phyloP scores from a whole-genome alignment of 2,888 invertebrate genomes.

The Tachystola acroxantha region DNA sequence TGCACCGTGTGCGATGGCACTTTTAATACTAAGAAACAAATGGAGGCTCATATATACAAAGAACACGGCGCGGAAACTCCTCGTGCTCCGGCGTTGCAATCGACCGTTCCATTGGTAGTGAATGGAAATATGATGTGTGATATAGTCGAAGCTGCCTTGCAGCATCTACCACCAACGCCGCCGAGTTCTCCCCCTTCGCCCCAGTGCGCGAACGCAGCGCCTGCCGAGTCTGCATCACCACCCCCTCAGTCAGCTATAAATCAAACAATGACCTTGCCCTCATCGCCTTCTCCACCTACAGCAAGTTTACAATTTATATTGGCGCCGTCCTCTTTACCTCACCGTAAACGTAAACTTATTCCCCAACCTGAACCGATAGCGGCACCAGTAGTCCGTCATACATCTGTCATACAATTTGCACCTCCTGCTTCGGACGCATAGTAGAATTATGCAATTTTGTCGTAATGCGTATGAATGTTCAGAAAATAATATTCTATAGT shows the following conservation, averaged over 20 bases:
- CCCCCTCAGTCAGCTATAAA: slow-evolving; percentile 35
- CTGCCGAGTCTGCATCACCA: slow-evolving; percentile 29
- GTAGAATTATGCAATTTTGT: too few species aligned
- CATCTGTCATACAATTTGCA: slow-evolving; percentile 92
- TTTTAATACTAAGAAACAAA: slow-evolving; percentile 92
- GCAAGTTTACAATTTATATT: slow-evolving; percentile 44
- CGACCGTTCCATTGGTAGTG: slow-evolving; percentile 42
- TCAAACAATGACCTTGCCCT: too few species aligned
- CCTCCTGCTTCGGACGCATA: slow-evolving; percentile 78
- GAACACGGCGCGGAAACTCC: slow-evolving; percentile 75
- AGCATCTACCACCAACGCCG: slow-evolving; percentile 76
- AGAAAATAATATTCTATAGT: too few species aligned
- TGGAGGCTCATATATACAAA: slow-evolving; percentile 89
- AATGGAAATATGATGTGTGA: slow-evolving; percentile 65
- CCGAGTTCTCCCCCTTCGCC: slow-evolving; percentile 76
- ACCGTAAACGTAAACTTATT: slow-evolving; percentile 89
- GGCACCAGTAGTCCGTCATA: slow-evolving; percentile 60
- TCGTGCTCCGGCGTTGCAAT: slow-evolving; percentile 46
- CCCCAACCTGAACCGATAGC: slow-evolving; percentile 76
- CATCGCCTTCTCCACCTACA: slow-evolving; percentile 74
- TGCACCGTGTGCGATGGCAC: slow-evolving; percentile 95
- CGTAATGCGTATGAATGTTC: too few species aligned
- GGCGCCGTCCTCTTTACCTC: slow-evolving; percentile 80
- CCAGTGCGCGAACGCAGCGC: slow-evolving; percentile 52
- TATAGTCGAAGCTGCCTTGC: slow-evolving; percentile 63